Percentiles rank a stretch among this genome's conserved stretches.
Conservation (phyloP, 2,797 vertebrate species). For the Megaceryle alcyon region DNA sequence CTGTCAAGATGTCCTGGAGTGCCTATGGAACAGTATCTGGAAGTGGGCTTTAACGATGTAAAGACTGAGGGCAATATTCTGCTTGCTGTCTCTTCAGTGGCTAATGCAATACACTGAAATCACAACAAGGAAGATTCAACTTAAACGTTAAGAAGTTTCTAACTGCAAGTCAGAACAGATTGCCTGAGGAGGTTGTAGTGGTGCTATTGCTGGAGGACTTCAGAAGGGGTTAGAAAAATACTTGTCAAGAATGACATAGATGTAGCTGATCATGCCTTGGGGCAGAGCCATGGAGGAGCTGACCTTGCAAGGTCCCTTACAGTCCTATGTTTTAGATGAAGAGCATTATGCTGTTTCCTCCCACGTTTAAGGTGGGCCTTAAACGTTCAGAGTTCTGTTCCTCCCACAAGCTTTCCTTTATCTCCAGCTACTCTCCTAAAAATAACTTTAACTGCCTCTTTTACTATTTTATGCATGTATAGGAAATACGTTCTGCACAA, state of each 20-base stretch:
- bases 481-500: neutral
- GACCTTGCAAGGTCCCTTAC: neutral
- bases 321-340: neutral
- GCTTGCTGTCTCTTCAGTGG: neutral
- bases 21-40: neutral
- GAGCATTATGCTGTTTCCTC: neutral
- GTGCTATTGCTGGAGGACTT: neutral
- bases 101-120: neutral
- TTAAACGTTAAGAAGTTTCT: neutral
- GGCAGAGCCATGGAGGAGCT: neutral
- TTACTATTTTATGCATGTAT: neutral
- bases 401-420: neutral
- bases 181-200: slow-evolving; percentile 17
- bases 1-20: neutral
- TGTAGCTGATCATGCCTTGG: neutral
- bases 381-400: neutral
- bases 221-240: neutral
- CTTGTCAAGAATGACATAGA: neutral
- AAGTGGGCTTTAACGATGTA: neutral
- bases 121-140: neutral
- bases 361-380: neutral
- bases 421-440: neutral
- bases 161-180: slow-evolving; percentile 24
- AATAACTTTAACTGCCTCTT: neutral
- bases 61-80: neutral